Conservation (phyloP, 1,140 invertebrate genomes). For the Aphelinus certus region DNA sequence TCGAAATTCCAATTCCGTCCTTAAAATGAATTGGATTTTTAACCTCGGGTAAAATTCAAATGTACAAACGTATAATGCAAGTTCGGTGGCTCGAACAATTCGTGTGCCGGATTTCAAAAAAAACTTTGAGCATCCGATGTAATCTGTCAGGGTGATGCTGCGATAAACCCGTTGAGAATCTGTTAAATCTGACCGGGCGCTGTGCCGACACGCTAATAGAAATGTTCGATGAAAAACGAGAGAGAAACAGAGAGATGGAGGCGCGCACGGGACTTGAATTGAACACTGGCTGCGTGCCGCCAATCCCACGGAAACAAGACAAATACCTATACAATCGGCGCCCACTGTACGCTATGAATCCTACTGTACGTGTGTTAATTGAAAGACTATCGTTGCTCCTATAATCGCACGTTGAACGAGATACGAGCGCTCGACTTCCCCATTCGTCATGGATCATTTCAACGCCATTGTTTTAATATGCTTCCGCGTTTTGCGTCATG, state of each 20-base stretch:
- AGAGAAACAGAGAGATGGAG: constrained; percentile 3
- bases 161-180: constrained; percentile 20
- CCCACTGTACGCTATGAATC: not conserved
- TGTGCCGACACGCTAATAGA: constrained; percentile 23
- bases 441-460: too few relatives aligned
- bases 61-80: too few relatives aligned
- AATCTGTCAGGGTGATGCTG: constrained; percentile 19
- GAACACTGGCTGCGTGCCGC: not conserved
- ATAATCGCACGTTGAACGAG: not conserved
- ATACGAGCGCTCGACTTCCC: not conserved
- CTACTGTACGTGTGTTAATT: not conserved
- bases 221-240: constrained; percentile 29
- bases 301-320: not conserved
- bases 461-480: too few relatives aligned
- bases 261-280: not conserved
- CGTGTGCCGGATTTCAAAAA: not conserved
- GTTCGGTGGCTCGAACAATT: too few relatives aligned
- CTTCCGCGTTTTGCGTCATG: too few relatives aligned
- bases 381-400: constrained; percentile 1
- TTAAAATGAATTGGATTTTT: too few relatives aligned
- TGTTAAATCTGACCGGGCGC: not conserved
- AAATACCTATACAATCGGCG: not conserved
- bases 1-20: too few relatives aligned
- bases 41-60: too few relatives aligned
- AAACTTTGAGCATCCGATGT: not conserved